Evolutionary conservation across 2,113 vertebrate genomes (phyloP).

Genomic region (Spea bombifrons): DNA sequence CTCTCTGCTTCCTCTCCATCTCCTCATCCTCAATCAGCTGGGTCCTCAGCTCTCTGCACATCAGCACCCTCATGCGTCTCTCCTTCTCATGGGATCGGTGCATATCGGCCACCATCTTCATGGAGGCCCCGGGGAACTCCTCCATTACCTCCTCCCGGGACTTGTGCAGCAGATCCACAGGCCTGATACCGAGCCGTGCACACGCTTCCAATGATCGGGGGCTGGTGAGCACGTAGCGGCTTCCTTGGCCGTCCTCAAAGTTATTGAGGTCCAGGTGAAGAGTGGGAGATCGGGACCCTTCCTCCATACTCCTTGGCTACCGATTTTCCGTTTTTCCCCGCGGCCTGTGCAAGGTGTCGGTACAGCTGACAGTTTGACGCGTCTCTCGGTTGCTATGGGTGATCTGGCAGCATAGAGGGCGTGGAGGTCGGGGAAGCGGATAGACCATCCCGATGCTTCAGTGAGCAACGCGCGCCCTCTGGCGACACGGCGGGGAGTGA

Average conservation of each 20-base stretch:
- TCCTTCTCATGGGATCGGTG: slow-evolving; percentile 61
- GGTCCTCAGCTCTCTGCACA: slow-evolving; percentile 53
- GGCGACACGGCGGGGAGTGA: background rate
- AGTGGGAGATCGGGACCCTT: slow-evolving; percentile 38
- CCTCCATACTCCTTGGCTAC: slow-evolving; percentile 43
- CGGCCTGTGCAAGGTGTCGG: background rate
- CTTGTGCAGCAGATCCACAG: slow-evolving; percentile 63
- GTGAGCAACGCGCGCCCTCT: background rate
- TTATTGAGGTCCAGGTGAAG: slow-evolving; percentile 57
- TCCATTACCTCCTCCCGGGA: background rate
- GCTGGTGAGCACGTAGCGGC: slow-evolving; percentile 59
- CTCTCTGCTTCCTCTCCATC: slow-evolving; percentile 24
- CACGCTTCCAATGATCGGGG: slow-evolving; percentile 63
- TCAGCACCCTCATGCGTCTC: slow-evolving; percentile 52
- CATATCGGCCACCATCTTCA: slow-evolving; percentile 46
- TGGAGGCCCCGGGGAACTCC: slow-evolving; percentile 28
- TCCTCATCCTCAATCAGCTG: slow-evolving; percentile 52
- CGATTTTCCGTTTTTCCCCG: background rate
- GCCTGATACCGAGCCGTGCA: slow-evolving; percentile 59
- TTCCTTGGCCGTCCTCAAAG: slow-evolving; percentile 48
- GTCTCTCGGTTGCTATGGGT: slow-evolving; percentile 25
- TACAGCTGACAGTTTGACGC: slow-evolving; percentile 6
- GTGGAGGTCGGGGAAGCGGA: background rate
- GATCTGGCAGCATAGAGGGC: background rate
- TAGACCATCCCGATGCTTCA: background rate